Percentiles rank a stretch among this genome's conserved stretches.
phyloP scores from a whole-genome alignment of 2,113 vertebrate genomes.

The Clarias batrachus region DNA sequence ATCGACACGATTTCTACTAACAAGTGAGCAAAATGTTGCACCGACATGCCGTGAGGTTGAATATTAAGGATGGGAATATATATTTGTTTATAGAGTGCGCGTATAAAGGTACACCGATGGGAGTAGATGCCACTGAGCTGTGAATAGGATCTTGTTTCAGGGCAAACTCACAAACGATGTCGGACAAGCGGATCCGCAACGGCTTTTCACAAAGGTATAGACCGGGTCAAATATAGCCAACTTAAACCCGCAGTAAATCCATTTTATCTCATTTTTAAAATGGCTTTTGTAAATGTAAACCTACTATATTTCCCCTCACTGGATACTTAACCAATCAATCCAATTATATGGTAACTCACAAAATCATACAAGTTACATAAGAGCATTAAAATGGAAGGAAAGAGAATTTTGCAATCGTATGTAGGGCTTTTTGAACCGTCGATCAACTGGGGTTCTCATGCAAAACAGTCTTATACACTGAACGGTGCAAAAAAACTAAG shows the following conservation, averaged over 20 bases:
- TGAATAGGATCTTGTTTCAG: constrained; percentile 84
- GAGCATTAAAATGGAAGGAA: background rate
- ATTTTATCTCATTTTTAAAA: background rate
- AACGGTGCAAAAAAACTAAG: background rate
- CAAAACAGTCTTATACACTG: background rate
- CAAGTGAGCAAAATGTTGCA: background rate
- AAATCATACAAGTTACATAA: background rate
- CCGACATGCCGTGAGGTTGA: background rate
- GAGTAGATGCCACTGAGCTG: constrained; percentile 79
- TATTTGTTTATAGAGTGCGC: constrained; percentile 63
- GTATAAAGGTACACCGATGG: constrained; percentile 74
- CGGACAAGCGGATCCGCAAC: constrained; percentile 82
- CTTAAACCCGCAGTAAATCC: background rate
- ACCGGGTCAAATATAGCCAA: background rate
- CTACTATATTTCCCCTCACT: background rate
- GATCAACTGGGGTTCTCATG: background rate
- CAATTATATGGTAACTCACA: background rate
- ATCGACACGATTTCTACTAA: constrained; percentile 46
- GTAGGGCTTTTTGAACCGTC: background rate
- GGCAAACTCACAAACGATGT: constrained; percentile 79
- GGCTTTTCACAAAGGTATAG: constrained; percentile 70
- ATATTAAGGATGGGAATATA: constrained; percentile 58
- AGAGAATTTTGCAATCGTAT: background rate
- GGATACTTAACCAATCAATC: background rate
- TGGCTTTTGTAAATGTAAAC: background rate